A percentile compares a stretch with the other conserved stretches of the same genome.
These are phyloP conservation scores for Idris sp. DNA, from an alignment of 1,140 invertebrate genomes.

Conservation along the genomic window DNA sequence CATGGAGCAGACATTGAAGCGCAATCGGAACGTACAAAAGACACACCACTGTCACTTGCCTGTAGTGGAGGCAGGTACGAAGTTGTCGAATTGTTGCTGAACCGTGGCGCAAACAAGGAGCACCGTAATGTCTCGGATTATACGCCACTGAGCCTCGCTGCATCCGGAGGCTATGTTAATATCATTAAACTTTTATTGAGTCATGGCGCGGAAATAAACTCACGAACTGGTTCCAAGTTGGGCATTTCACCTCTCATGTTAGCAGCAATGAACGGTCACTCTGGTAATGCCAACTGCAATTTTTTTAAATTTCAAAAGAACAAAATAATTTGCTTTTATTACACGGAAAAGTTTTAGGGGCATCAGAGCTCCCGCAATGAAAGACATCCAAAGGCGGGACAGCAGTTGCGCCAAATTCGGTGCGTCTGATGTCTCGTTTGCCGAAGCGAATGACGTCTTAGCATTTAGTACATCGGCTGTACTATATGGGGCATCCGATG, in stretches of 20 bases:
- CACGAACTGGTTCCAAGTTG: conserved; percentile 96
- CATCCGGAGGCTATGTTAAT: conserved; percentile 98
- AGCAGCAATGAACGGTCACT: conserved; percentile 99
- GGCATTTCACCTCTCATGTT: conserved; percentile 99
- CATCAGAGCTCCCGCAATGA: too few species aligned
- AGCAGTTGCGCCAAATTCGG: too few species aligned
- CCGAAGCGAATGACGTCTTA: too few species aligned
- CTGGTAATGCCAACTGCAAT: conserved; percentile 75
- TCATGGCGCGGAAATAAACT: conserved; percentile 98
- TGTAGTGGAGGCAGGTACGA: conserved; percentile 98
- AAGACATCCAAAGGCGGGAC: too few species aligned
- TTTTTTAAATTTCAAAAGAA: too few species aligned
- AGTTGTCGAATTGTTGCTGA: conserved; percentile 95
- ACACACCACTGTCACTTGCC: conserved; percentile 97
- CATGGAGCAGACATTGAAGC: conserved; percentile 97
- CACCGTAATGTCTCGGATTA: conserved; percentile 99
- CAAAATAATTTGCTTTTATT: too few species aligned
- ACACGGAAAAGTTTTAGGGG: too few species aligned
- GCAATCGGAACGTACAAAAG: conserved; percentile 98
- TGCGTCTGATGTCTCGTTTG: too few species aligned
- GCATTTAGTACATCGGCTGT: too few species aligned
- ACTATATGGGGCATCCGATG: too few species aligned
- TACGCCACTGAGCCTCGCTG: conserved; percentile 97
- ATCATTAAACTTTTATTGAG: conserved; percentile 97
- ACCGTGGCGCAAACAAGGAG: conserved; percentile 96